Conservation (phyloP, 1,140 invertebrate species). For the Caerostris extrusa region DNA sequence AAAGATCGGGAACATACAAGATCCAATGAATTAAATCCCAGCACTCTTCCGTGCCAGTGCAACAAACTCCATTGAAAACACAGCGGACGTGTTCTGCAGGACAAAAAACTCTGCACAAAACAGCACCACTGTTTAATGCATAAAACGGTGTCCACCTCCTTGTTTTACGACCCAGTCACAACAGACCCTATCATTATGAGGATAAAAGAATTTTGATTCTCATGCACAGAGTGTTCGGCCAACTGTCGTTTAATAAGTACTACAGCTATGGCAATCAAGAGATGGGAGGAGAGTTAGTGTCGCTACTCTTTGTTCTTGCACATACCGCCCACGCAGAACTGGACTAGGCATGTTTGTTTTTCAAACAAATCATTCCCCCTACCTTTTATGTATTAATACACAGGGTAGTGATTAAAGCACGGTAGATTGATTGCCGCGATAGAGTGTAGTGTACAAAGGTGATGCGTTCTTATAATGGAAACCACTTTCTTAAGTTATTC, state of each 20-base stretch:
- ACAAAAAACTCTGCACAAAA: constrained; percentile 4
- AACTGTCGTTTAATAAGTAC: constrained; percentile 52
- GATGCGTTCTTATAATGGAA: background rate
- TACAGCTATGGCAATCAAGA: background rate
- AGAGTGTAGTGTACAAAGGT: background rate
- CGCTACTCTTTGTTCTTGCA: constrained; percentile 16
- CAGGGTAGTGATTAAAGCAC: constrained; percentile 11
- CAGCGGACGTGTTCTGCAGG: constrained; percentile 11
- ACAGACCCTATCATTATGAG: constrained; percentile 47
- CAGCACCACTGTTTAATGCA: constrained; percentile 21
- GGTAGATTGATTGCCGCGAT: constrained; percentile 16
- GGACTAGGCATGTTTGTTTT: constrained; percentile 27
- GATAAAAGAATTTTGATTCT: constrained; percentile 36
- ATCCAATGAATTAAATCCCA: background rate
- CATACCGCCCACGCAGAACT: constrained; percentile 4
- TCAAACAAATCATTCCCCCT: background rate
- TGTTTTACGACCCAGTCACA: constrained; percentile 48
- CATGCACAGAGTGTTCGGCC: constrained; percentile 40
- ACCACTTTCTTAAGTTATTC: constrained; percentile 17
- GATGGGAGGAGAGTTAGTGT: constrained; percentile 31
- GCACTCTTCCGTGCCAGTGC: background rate
- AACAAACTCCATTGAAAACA: constrained; percentile 49
- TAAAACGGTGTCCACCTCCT: constrained; percentile 56
- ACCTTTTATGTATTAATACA: background rate
- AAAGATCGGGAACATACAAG: too few relatives aligned